Evolutionary conservation across 2,888 invertebrate genomes (phyloP).

Genomic region (Thymelicus sylvestris): DNA sequence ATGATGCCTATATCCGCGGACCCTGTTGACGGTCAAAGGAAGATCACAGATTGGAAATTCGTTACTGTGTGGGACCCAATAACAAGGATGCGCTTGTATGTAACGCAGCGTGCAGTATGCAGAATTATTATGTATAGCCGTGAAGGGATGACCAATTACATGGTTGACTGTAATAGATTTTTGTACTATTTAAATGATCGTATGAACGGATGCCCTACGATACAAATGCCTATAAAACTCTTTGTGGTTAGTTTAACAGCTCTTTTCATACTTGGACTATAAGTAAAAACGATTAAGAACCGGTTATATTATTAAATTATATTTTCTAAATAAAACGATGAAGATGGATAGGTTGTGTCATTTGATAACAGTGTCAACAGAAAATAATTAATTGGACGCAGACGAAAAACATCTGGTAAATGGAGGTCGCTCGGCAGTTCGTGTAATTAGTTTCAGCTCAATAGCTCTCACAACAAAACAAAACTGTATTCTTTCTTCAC

Average conservation of each 20-base stretch:
- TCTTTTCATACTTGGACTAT: slow-evolving; percentile 27
- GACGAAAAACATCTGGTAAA: slow-evolving; percentile 31
- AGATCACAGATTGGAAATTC: slow-evolving; percentile 66
- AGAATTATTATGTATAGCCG: slow-evolving; percentile 72
- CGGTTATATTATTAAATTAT: not conserved
- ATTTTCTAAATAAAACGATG: slow-evolving; percentile 9
- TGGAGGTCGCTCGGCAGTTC: slow-evolving; percentile 18
- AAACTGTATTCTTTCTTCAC: slow-evolving; percentile 25
- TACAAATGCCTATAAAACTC: slow-evolving; percentile 28
- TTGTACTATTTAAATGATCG: slow-evolving; percentile 69
- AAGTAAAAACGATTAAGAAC: slow-evolving; percentile 1
- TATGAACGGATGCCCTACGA: slow-evolving; percentile 50
- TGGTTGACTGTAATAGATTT: slow-evolving; percentile 67
- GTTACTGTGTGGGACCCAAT: slow-evolving; percentile 69
- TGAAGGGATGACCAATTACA: slow-evolving; percentile 70
- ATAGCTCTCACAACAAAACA: slow-evolving; percentile 27
- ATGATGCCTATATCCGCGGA: slow-evolving; percentile 51
- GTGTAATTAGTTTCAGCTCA: slow-evolving; percentile 40
- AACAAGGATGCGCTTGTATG: slow-evolving; percentile 67
- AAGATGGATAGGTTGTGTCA: slow-evolving; percentile 9
- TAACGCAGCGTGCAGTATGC: slow-evolving; percentile 67
- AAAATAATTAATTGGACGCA: slow-evolving; percentile 18
- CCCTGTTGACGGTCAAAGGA: slow-evolving; percentile 48
- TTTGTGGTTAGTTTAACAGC: slow-evolving; percentile 35
- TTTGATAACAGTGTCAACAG: slow-evolving; percentile 19